Evolutionary conservation across 1,140 invertebrate genomes (phyloP).

Genomic region (Drosophila paulistorum): DNA sequence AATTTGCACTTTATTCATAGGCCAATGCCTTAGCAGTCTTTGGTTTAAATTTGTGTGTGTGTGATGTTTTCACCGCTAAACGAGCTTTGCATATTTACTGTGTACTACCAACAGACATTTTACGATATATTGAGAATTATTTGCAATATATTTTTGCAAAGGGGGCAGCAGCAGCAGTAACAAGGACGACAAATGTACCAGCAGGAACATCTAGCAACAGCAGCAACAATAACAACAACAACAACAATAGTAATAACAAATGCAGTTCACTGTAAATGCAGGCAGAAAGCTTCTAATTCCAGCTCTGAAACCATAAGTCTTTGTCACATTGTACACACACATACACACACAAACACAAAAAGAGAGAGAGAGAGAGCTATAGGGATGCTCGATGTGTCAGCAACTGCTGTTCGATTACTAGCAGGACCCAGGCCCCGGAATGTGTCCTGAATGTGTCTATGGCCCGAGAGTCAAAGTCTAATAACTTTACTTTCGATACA

Average conservation of each 20-base stretch:
- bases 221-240: slow-evolving; percentile 26
- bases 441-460: slow-evolving; percentile 2
- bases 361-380: slow-evolving; percentile 13
- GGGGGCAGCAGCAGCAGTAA: slow-evolving; percentile 61
- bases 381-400: slow-evolving; percentile 42
- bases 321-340: slow-evolving; percentile 74
- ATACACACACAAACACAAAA: slow-evolving; percentile 22
- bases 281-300: slow-evolving; percentile 81
- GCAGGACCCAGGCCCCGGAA: slow-evolving; percentile 31
- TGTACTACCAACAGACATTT: slow-evolving; percentile 78
- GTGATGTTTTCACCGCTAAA: slow-evolving; percentile 70
- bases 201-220: slow-evolving; percentile 54
- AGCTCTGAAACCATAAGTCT: slow-evolving; percentile 80
- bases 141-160: slow-evolving; percentile 72
- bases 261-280: slow-evolving; percentile 70
- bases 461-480: slow-evolving; percentile 16
- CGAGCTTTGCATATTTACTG: slow-evolving; percentile 81
- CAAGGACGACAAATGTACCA: slow-evolving; percentile 80
- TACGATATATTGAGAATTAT: slow-evolving; percentile 82
- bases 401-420: slow-evolving; percentile 39
- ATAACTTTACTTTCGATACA: slow-evolving; percentile 74
- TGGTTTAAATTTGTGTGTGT: too few relatives aligned
- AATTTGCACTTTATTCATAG: too few relatives aligned
- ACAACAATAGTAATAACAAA: slow-evolving; percentile 38
- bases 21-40: too few relatives aligned